Base-by-base conservation (phyloP, 2,888 invertebrate species). In the Ptychoptera contaminata region DNA sequence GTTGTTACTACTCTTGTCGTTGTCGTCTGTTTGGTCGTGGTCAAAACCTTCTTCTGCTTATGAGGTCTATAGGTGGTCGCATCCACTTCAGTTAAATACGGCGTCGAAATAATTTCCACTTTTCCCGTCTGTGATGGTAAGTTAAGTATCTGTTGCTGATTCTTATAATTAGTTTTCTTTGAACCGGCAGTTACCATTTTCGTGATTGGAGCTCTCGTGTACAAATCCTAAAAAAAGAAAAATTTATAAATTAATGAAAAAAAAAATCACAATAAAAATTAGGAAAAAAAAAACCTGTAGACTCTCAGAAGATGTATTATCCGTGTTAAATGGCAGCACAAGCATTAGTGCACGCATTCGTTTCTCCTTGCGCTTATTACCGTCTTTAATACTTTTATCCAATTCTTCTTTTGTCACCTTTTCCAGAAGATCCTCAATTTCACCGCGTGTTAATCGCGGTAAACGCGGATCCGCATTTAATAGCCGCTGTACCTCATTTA, bases 401-500 rank as follows among this genome's bases (percentile, higher is more conserved):
- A 63, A 64, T 47, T 66, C 66, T 48, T 65, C 64, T 38, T 57
- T 58, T 2, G 66, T 63, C 0, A 66, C 66, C 53, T 65, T 62
- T 46, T 66, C 65, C 51, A 66, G 65, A 11, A 66, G 55, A 43
- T 66, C 66, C 50, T 65, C 62, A 43, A 66, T 65, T 53, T 66
- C 66, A 10, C 66, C 66, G 37, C 66, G 58, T 34, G 66, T 66
- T 9, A 66, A 50, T 11, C 65, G 47, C 0, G 66, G 66, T 42
- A 66, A 44, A 1, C 59, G 54, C 7, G 63, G 65, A 55, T 66
- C 65, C 12, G 56, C 53, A 49, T 58, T 56, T 31, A 66, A 50
- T 36, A 66, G 58, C 44, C 59, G 58, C 31, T 65, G 63, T n/a
- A 66, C 66, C 47, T 65, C 60, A 29, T 60, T 57, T 42, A 66